Percentiles rank a stretch among this genome's conserved stretches.
Conservation (phyloP, 2,888 invertebrate species). For the Dolomedes plantarius region DNA sequence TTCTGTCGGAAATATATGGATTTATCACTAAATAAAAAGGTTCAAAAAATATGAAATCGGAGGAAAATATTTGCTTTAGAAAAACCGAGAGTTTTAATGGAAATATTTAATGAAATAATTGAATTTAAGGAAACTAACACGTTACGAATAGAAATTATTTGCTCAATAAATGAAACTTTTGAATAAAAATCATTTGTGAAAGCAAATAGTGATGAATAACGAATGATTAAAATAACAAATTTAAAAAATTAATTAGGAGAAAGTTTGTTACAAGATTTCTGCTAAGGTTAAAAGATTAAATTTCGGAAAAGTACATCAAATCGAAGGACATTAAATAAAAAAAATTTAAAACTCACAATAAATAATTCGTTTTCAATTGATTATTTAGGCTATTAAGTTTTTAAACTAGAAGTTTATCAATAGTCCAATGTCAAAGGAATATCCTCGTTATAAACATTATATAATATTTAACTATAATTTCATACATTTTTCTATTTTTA, state of each 20-base stretch:
- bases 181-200: neutral
- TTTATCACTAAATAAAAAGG: neutral
- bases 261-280: neutral
- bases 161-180: neutral
- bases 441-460: too few species aligned
- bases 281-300: too few species aligned
- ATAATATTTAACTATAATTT: too few species aligned
- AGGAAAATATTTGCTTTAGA: neutral
- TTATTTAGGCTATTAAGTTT: too few species aligned
- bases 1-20: neutral
- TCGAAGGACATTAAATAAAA: too few species aligned
- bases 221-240: neutral
- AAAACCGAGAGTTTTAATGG: constrained; percentile 1
- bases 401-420: too few species aligned
- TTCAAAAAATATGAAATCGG: neutral
- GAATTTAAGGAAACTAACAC: neutral
- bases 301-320: too few species aligned
- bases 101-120: constrained; percentile 1
- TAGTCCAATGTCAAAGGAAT: too few species aligned
- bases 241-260: neutral
- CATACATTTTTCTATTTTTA: too few species aligned
- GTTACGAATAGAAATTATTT: neutral
- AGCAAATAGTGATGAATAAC: neutral
- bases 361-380: too few species aligned
- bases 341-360: too few species aligned